A percentile compares a stretch with the other conserved stretches of the same genome.
Conservation (phyloP, 2,888 invertebrate genomes). For the Ophion ventricosus region DNA sequence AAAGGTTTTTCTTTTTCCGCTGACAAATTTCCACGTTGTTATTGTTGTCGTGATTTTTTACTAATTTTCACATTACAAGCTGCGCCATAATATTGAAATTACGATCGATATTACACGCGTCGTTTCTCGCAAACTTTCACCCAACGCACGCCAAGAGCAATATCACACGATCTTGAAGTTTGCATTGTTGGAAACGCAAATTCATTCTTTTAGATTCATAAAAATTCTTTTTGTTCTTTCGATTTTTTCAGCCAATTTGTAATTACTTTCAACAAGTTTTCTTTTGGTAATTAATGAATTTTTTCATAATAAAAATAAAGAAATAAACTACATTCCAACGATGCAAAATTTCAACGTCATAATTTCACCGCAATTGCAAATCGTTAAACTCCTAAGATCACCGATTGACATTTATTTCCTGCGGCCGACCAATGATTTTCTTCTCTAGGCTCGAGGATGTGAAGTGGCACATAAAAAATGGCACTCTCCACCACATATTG, state of each 20-base stretch:
- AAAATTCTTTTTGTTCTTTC: background rate
- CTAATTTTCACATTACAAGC: background rate
- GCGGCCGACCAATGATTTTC: background rate
- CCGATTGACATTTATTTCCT: background rate
- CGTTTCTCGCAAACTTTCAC: background rate
- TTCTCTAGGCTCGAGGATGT: slow-evolving; percentile 79
- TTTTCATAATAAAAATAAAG: too few species aligned
- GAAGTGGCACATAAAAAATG: slow-evolving; percentile 81
- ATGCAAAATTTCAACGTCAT: background rate
- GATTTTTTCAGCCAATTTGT: too few species aligned
- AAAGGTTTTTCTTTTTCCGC: slow-evolving; percentile 78
- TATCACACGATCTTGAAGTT: background rate
- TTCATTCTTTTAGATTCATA: background rate
- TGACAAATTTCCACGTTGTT: slow-evolving; percentile 36
- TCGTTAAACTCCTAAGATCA: background rate
- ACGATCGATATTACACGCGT: background rate
- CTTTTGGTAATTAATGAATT: too few species aligned
- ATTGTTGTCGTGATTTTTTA: slow-evolving; percentile 37
- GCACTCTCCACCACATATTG: slow-evolving; percentile 80
- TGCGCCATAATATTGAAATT: background rate
- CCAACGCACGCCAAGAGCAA: background rate
- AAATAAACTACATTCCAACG: too few species aligned
- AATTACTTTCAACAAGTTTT: too few species aligned
- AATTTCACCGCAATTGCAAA: background rate
- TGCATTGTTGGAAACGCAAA: background rate